Base-by-base conservation (phyloP, 2,888 invertebrate species). In the Plebejus melissa region DNA sequence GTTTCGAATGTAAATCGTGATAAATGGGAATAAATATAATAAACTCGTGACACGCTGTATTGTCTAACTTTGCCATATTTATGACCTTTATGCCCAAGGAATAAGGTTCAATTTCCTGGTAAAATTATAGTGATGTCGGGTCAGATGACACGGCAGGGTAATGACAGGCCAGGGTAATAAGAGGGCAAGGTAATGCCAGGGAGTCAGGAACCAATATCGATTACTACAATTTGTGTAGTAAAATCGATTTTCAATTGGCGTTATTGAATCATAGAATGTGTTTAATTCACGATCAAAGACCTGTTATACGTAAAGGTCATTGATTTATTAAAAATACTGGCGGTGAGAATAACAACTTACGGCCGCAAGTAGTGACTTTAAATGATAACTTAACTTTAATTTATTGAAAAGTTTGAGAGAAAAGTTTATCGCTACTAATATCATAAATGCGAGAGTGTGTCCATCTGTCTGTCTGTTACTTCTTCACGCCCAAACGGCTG, bases 81-180 rank as follows among this genome's bases (percentile, higher is more conserved):
- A 1, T 54, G 54, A 54, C 54, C 54, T 54, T 54, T 54, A 16
- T 54, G 11, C 13, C 54, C 1, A 54, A 54, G 16, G 1, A 4
- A 54, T 54, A 11, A 54, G 16, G 54, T 54, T 54, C 16, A 16
- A 54, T 54, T 54, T 54, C 4, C 54, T 54, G 54, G 54, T 46
- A 54, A 54, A 54, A 54, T 54, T 16, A 54, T 54, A 54, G 79
- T 82, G 81, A 89, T 86, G 83, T 80, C 81, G 81, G 90, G 90
- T 91, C 92, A 91, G 88, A 87, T 89, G 88, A 89, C 88, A 89
- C 89, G 88, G 88, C 84, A 77, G 80, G 80, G 83, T 91, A 92
- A 92, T 91, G 85, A 91, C 87, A 90, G 88, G 85, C 85, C 84
- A 82, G 80, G 81, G 82, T 83, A 87, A 84, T 83, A 84, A 82